Base-by-base conservation (phyloP, 2,113 vertebrate species). In the Otolemur garnettii region DNA sequence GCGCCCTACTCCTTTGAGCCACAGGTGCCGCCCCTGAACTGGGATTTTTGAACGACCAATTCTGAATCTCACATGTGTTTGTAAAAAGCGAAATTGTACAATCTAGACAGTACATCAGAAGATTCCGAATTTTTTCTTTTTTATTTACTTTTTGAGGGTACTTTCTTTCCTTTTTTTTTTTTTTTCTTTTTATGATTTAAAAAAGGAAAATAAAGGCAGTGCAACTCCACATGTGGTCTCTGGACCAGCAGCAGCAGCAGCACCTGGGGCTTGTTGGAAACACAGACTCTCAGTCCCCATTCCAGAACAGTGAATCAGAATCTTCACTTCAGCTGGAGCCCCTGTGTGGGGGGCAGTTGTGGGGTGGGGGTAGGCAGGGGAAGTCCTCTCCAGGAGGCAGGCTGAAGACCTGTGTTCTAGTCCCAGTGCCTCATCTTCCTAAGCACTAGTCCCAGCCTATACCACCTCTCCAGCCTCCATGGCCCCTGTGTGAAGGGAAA, bases 401-500 rank as follows among this genome's bases (percentile, higher is more conserved):
- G 68, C 3, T 11, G 18, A 8, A 77, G 11, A 15, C 53, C 64
- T 13, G 1, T 38, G 30, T 30, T 24, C 84, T 45, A 0, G 0
- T 30, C 62, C 4, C 33, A 2, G 1, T 0, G 0, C 17, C 0
- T 5, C 18, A 0, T 8, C 3, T 91, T 90, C 26, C 60, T 38
- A 0, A 2, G 8, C 0, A 1, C 62, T 42, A 8, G 4, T 42
- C 57, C 55, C 69, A 10, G 30, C 71, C 35, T 7, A 1, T 3
- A 0, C 14, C 6, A 17, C n/a, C 45, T 35, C 3, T 64, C 72
- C 13, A 30, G 53, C 19, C 30, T 62, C 26, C 18, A 60, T 15
- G 60, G 19, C 35, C 57, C 0, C 0, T 7, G 30, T 45, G 17
- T 68, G 59, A 95, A 7, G 24, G 0, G 5, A 35, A 10, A 22